Base-by-base conservation (phyloP, 2,797 vertebrate species). In the Chloroceryle inda region DNA sequence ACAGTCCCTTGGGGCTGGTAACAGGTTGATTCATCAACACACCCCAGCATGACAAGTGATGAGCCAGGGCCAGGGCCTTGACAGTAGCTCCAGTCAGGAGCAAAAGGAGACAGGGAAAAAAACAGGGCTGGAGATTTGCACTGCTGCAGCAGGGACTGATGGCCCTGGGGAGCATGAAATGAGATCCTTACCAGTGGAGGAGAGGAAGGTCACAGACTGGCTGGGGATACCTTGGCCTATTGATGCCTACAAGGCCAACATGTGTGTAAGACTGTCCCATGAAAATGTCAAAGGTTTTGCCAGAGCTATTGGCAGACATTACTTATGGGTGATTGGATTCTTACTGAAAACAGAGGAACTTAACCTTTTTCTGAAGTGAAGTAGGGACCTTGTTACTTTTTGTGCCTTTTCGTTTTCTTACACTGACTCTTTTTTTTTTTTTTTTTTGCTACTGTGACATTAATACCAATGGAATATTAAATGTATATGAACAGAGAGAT, bases 151-250 rank as follows among this genome's bases (percentile, higher is more conserved):
- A 79, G 49, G 23, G 11, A 19, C 8, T 14, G 18, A 17, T 10
- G 22, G 9, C 11, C 9, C 33, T 38, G 29, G 1, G 0, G 13
- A 3, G 5, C 6, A 13, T 74, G 24, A 38, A 72, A 27, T 21
- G 16, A 14, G 4, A 13, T 73, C 33, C 68, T 82, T 64, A 29
- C 6, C 16, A 5, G 14, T 8, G 35, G 29, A 3, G 5, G 2
- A 2, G 1, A 2, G 4, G 4, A 27, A 1, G 0, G 2, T 23
- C 10, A 7, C 40, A 77, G 17, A 4, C 10, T 58, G 50, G 11
- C 9, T 44, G 55, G 10, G 16, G 12, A 24, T 10, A 21, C 35
- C 6, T 8, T 15, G 35, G 22, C 4, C 0, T 11, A 5, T 37
- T 24, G 47, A 6, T 50, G 22, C 9, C 29, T 13, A 18, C 38